These are phyloP conservation scores for Gobionotothen gibberifrons DNA, from an alignment of 2,797 vertebrate genomes.

Conservation along the genomic window DNA sequence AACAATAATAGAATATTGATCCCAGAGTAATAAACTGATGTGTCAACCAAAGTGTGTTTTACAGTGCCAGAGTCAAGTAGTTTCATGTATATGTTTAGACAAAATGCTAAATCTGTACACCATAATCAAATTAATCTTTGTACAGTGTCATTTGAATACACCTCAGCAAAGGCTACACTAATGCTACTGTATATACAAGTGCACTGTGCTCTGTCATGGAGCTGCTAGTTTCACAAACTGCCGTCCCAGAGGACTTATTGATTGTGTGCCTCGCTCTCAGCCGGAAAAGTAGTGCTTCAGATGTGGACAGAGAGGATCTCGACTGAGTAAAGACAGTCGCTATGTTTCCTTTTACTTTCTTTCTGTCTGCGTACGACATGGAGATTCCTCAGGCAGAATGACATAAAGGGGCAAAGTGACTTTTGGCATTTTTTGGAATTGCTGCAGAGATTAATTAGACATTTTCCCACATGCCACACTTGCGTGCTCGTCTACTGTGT, in stretches of 20 bases:
- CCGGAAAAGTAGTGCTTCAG: slow-evolving; percentile 33
- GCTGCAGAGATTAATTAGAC: slow-evolving; percentile 70
- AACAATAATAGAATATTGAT: slow-evolving; percentile 61
- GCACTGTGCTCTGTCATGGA: slow-evolving; percentile 30
- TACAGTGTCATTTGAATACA: background rate
- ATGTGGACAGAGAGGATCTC: slow-evolving; percentile 48
- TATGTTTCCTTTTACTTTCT: slow-evolving; percentile 50
- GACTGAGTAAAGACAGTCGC: slow-evolving; percentile 42
- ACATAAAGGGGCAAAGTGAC: slow-evolving; percentile 14
- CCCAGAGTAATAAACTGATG: slow-evolving; percentile 21
- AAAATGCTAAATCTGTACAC: background rate
- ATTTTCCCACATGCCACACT: slow-evolving; percentile 46
- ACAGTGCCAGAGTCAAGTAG: slow-evolving; percentile 5
- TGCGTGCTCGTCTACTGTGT: slow-evolving; percentile 54
- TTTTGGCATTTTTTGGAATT: slow-evolving; percentile 46
- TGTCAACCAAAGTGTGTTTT: slow-evolving; percentile 25
- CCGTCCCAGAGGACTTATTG: slow-evolving; percentile 53
- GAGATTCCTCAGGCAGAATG: slow-evolving; percentile 51
- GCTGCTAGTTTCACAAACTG: slow-evolving; percentile 47
- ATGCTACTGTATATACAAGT: slow-evolving; percentile 14
- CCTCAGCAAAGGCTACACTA: background rate
- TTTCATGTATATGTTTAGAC: slow-evolving; percentile 10
- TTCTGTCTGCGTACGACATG: slow-evolving; percentile 34
- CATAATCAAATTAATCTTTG: background rate
- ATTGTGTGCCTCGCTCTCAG: slow-evolving; percentile 28